A percentile compares a stretch with the other conserved stretches of the same genome.
These are phyloP conservation scores for Himalopsyche kuldschensis DNA, from an alignment of 2,888 invertebrate genomes.

Conservation along the genomic window DNA sequence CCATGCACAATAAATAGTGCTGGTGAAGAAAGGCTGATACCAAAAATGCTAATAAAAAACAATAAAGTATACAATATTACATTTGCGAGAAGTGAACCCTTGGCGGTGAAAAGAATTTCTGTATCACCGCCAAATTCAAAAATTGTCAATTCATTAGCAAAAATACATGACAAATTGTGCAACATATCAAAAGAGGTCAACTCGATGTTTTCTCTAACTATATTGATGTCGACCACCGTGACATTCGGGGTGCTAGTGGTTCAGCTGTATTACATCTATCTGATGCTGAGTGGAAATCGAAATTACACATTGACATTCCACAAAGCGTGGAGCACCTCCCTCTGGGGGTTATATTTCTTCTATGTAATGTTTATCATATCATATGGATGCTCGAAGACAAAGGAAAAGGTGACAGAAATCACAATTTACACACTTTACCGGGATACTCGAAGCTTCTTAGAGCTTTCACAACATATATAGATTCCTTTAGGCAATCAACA, in stretches of 20 bases:
- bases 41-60: not conserved
- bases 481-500: too few species aligned
- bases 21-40: not conserved
- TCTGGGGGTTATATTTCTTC: conserved; percentile 19
- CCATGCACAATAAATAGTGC: not conserved
- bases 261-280: conserved; percentile 30
- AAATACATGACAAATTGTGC: conserved; percentile 24
- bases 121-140: not conserved
- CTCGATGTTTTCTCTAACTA: conserved; percentile 16
- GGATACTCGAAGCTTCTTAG: too few species aligned
- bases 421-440: not conserved
- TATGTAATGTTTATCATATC: conserved; percentile 13
- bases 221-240: conserved; percentile 14
- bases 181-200: conserved; percentile 13
- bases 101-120: not conserved
- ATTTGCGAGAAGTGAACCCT: not conserved
- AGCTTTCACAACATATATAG: too few species aligned
- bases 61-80: not conserved
- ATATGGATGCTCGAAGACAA: conserved; percentile 17
- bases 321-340: conserved; percentile 19
- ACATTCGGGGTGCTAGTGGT: conserved; percentile 22
- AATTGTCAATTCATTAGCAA: conserved; percentile 5
- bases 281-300: conserved; percentile 24
- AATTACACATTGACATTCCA: conserved; percentile 7
- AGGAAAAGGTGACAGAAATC: conserved; percentile 16